Evolutionary conservation across 53 echinoderm and acorn worm species (phyloP), one percentile per base, ranked within the genome.

Genomic region (Holothuria scabra): DNA sequence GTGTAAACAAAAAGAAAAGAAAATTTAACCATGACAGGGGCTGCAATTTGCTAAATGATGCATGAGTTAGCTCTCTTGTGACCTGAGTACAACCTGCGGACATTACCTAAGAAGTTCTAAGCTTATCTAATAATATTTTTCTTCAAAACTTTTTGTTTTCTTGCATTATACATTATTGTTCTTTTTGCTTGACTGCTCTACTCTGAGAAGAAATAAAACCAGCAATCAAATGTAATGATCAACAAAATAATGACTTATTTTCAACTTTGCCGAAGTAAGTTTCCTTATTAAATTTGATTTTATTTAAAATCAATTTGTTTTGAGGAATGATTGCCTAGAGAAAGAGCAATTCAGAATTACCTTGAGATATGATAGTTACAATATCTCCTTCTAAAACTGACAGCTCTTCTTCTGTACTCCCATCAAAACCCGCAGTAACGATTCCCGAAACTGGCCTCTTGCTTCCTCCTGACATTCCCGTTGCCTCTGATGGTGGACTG

Each of bases 321-420:
- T 24, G 0, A 41, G 18, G 18, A 52, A 16, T 52, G 0, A 52
- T 52, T 16, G 18, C 52, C 1, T 52, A 3, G 18, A 52, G 52
- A 18, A 3, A 52, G 52, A 52, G 1, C 18, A 18, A 16, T 52
- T 16, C 52, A 52, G 18, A 1, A 52, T 52, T 66, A 84, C 88
- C 84, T 84, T 84, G 76, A 24, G 41, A 41, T 9, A 76, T 38
- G 2, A 88, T 29, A 2, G 65, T 34, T 35, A 88, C 59, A 20
- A 88, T 60, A 56, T 88, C 88, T 44, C 88, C 88, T 19, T 88
- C 84, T 4, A 67, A 33, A 4, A 88, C 35, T 28, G 84, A 49
- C 8, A 88, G 46, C 24, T 88, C 88, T 18, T 76, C 84, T 2
- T 84, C 65, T 13, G 20, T 49, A 34, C 34, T 38, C 16, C 56